phyloP scores from a whole-genome alignment of 37 sponge, comb jelly and placozoan species.

The Haliclona indistincta region DNA sequence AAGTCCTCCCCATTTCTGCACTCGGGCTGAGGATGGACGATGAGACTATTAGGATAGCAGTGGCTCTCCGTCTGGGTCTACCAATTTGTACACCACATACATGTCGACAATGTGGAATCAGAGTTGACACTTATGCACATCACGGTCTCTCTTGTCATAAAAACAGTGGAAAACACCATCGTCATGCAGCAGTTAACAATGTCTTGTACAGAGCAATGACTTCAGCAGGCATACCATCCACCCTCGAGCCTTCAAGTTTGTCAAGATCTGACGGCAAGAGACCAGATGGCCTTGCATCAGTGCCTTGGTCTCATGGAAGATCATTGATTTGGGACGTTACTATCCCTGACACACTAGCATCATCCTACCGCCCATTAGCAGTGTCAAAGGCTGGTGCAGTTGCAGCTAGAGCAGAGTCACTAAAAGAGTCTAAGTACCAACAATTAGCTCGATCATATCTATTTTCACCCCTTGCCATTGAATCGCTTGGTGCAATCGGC shows the following conservation, averaged over 20 bases:
- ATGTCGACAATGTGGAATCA: not conserved
- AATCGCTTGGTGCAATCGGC: conserved; percentile 1
- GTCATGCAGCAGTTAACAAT: not conserved
- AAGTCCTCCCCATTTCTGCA: conserved; percentile 5
- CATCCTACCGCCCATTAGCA: not conserved
- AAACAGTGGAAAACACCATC: not conserved
- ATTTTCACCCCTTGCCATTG: conserved; percentile 7
- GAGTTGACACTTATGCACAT: not conserved
- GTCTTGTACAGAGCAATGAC: conserved; percentile 3
- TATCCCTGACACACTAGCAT: not conserved
- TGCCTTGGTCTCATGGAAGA: conserved; percentile 11
- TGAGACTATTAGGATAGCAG: conserved; percentile 9
- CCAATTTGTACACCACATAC: not conserved
- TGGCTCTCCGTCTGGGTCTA: conserved; percentile 13
- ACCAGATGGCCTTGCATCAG: conserved; percentile 11
- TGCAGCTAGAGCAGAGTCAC: conserved; percentile 3
- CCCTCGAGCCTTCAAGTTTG: conserved; percentile 12
- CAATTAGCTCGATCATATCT: not conserved
- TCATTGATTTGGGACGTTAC: conserved; percentile 14
- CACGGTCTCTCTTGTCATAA: conserved; percentile 9
- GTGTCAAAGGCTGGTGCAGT: conserved; percentile 5
- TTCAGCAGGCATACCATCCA: not conserved
- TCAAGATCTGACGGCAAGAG: conserved; percentile 1
- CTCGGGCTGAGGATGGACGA: conserved; percentile 16
- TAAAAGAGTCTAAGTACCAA: conserved; percentile 3